phyloP scores from a whole-genome alignment of 92 coral and sea anemone genomes.

The Epizoanthus stellaris region DNA sequence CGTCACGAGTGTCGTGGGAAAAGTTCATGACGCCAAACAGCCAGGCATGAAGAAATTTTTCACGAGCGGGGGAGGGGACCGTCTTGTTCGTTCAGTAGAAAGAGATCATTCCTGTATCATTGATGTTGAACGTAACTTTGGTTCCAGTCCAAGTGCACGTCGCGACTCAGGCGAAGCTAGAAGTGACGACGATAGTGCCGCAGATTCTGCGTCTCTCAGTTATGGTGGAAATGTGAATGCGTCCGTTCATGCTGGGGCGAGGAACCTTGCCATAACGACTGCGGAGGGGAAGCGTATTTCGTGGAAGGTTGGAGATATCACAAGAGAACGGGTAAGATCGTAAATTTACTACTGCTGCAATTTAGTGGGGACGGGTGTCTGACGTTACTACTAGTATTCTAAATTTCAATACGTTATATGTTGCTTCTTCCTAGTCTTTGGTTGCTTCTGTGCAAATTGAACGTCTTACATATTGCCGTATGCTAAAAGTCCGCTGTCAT shows the following conservation, averaged over 20 bases:
- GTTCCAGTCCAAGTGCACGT: background rate
- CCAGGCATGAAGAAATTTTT: constrained; percentile 69
- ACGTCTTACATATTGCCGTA: too few relatives aligned
- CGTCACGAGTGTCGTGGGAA: constrained; percentile 10
- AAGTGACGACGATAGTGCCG: constrained; percentile 29
- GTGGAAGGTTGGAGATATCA: constrained; percentile 82
- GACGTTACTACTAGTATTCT: too few relatives aligned
- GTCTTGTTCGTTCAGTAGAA: too few relatives aligned
- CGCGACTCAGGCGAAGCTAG: constrained; percentile 13
- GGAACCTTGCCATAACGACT: constrained; percentile 33
- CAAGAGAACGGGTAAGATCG: constrained; percentile 61
- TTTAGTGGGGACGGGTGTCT: too few relatives aligned
- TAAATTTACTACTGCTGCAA: too few relatives aligned
- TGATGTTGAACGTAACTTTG: too few relatives aligned
- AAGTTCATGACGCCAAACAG: constrained; percentile 31
- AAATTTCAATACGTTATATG: too few relatives aligned
- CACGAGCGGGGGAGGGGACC: constrained; percentile 60
- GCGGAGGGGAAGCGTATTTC: constrained; percentile 64
- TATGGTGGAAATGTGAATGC: background rate
- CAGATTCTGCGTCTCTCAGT: background rate
- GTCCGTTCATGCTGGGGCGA: background rate
- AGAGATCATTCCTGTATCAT: too few relatives aligned
- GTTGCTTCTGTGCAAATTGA: too few relatives aligned
- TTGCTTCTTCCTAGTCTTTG: too few relatives aligned
- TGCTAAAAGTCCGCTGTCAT: too few relatives aligned